These are phyloP conservation scores for Sceloporus undulatus DNA, from an alignment of 2,113 vertebrate genomes.

Conservation along the genomic window DNA sequence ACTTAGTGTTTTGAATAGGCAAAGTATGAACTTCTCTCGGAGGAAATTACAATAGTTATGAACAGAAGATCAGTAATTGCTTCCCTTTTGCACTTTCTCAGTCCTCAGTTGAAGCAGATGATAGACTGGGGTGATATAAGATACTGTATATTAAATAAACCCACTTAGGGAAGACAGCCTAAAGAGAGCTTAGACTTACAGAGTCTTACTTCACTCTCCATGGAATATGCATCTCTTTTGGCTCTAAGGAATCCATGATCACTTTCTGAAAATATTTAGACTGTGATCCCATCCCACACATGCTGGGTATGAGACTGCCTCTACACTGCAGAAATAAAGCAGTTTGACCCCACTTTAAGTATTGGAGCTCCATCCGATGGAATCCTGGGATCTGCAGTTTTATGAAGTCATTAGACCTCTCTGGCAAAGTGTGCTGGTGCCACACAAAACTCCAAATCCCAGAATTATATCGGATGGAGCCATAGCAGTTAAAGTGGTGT, in stretches of 20 bases:
- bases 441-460: too few relatives aligned
- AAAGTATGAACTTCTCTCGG: fast-evolving
- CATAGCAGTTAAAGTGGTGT: too few relatives aligned
- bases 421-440: too few relatives aligned
- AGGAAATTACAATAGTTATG: not conserved
- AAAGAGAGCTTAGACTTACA: too few relatives aligned
- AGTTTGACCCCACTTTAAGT: too few relatives aligned
- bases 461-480: too few relatives aligned
- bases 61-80: not conserved
- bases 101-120: not conserved
- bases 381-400: too few relatives aligned
- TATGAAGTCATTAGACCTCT: too few relatives aligned
- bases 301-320: too few relatives aligned
- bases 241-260: not conserved
- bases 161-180: not conserved
- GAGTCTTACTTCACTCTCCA: not conserved
- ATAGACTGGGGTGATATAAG: not conserved
- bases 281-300: not conserved
- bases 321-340: too few relatives aligned
- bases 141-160: fast-evolving
- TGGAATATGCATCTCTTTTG: not conserved
- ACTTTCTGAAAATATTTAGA: not conserved
- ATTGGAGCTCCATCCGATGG: too few relatives aligned
- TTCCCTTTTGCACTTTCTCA: not conserved
- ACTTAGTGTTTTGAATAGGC: fast-evolving